Percentiles rank a stretch among this genome's conserved stretches.
Evolutionary conservation across 2,113 vertebrate species (phyloP).

Genomic region (Phylloscopus trochilus): DNA sequence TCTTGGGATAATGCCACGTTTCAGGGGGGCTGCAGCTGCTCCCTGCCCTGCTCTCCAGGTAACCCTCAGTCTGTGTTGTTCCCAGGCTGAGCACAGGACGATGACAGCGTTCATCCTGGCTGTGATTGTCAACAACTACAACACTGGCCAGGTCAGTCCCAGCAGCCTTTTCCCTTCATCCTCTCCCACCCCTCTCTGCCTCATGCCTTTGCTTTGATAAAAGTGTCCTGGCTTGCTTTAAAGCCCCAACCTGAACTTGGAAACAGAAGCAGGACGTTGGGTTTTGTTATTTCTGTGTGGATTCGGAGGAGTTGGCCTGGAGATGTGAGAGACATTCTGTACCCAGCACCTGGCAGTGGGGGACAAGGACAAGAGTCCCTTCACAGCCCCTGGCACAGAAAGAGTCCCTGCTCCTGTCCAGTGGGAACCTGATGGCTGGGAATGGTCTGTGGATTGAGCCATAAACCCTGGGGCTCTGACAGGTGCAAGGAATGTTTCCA

Average conservation of each 20-base stretch:
- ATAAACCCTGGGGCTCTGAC: not conserved
- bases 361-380: not conserved
- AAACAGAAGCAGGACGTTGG: not conserved
- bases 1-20: fast-evolving
- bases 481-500: not conserved
- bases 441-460: not conserved
- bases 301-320: not conserved
- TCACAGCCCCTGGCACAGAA: fast-evolving
- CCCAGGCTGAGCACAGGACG: conserved; percentile 94
- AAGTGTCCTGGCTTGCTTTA: not conserved
- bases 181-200: not conserved
- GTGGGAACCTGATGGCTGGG: not conserved
- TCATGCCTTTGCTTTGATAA: fast-evolving
- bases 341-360: not conserved
- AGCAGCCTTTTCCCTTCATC: not conserved
- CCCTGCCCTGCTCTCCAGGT: not conserved
- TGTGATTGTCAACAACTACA: conserved; percentile 97
- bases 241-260: not conserved
- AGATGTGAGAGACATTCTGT: not conserved
- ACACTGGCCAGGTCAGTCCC: conserved; percentile 88
- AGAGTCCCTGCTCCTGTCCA: not conserved
- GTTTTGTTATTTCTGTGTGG: not conserved
- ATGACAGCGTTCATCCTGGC: conserved; percentile 98
- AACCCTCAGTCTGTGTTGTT: not conserved
- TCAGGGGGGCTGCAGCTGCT: not conserved